These are phyloP conservation scores for Cichlasoma orientale DNA, from an alignment of 2,797 vertebrate species.

Conservation along the genomic window DNA sequence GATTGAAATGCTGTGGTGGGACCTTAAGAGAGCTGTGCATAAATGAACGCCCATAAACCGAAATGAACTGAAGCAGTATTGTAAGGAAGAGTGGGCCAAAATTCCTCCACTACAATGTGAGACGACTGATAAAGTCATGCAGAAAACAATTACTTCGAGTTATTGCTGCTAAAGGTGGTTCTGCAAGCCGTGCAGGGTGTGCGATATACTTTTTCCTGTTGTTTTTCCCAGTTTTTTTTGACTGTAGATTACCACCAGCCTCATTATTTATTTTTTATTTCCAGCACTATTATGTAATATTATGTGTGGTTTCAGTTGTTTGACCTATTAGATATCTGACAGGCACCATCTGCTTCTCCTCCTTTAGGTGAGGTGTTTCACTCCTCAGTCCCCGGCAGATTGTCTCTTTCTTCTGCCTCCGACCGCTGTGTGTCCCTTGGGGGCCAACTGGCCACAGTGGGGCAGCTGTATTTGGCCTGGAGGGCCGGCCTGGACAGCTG, in stretches of 20 bases:
- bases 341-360: neutral
- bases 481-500: conserved; percentile 89
- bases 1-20: neutral
- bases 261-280: neutral
- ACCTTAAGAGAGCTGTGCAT: neutral
- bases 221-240: too few species aligned
- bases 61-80: neutral
- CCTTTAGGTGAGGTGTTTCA: conserved; percentile 81
- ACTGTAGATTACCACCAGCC: neutral
- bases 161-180: neutral
- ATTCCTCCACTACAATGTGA: neutral
- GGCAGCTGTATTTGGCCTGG: conserved; percentile 94
- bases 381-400: conserved; percentile 78
- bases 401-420: conserved; percentile 84
- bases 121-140: neutral
- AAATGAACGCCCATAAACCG: neutral
- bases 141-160: neutral
- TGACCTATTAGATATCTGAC: neutral
- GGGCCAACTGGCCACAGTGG: conserved; percentile 87
- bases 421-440: conserved; percentile 85
- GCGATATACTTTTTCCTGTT: too few species aligned
- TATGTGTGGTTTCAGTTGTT: neutral
- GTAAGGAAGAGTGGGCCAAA: neutral
- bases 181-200: neutral
- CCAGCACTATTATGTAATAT: neutral